phyloP scores from a whole-genome alignment of 2,113 vertebrate genomes.

The Micromys minutus region DNA sequence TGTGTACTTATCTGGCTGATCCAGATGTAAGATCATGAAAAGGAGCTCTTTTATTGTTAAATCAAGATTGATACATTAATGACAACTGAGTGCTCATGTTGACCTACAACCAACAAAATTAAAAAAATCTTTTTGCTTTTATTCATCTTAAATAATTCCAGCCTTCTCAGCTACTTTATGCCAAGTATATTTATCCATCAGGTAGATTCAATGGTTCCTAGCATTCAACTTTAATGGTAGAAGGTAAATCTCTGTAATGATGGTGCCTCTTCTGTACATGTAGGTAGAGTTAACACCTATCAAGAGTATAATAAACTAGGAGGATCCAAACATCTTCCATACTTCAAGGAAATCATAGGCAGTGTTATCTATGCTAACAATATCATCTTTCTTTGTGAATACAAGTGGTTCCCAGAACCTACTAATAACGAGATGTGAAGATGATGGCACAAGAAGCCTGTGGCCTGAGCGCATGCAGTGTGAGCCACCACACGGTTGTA shows the following conservation, averaged over 20 bases:
- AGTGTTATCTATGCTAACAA: constrained; percentile 23
- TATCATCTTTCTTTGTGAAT: not conserved
- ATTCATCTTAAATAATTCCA: not conserved
- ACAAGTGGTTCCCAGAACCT: not conserved
- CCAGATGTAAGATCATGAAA: not conserved
- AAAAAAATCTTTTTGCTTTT: not conserved
- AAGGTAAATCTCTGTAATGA: not conserved
- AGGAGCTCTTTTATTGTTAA: not conserved
- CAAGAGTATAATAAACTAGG: not conserved
- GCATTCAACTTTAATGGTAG: not conserved
- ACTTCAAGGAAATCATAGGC: not conserved
- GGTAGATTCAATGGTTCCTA: not conserved
- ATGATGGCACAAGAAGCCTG: not conserved
- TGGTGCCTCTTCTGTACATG: not conserved
- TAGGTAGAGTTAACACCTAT: constrained; percentile 1
- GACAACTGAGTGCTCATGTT: not conserved
- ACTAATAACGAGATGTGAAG: not conserved
- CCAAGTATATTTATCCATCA: not conserved
- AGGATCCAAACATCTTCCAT: not conserved
- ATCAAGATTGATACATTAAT: constrained; percentile 19
- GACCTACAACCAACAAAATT: not conserved
- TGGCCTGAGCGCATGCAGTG: not conserved
- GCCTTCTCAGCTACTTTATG: not conserved
- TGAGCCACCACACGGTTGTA: not conserved
- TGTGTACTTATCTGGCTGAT: not conserved